Percentiles rank a stretch among this genome's conserved stretches.
These are phyloP conservation scores for Melanotus villosus DNA, from an alignment of 2,888 invertebrate species.

Conservation along the genomic window DNA sequence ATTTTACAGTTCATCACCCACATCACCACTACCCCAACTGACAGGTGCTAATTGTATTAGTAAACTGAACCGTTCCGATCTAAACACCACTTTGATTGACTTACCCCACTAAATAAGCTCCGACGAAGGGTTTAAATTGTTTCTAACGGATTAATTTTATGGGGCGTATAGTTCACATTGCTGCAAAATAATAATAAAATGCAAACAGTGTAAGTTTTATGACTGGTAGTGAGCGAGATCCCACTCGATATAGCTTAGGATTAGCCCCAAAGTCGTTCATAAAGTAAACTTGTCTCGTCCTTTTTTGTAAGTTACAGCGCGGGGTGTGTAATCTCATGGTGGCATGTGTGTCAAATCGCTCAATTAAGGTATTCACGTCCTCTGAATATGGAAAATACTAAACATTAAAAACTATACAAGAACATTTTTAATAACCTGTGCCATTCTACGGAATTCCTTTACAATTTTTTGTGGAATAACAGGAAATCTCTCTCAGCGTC, in stretches of 20 bases:
- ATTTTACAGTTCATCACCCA: conserved; percentile 34
- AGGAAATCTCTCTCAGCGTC: too few relatives aligned
- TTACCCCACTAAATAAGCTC: conserved; percentile 22
- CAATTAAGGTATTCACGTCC: conserved; percentile 37
- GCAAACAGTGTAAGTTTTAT: conserved; percentile 41
- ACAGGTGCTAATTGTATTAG: conserved; percentile 42
- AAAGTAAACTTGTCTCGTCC: conserved; percentile 35
- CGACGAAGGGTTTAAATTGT: conserved; percentile 34
- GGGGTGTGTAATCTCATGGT: conserved; percentile 26
- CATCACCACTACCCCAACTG: conserved; percentile 28
- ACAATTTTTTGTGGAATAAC: too few relatives aligned
- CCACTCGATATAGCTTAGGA: conserved; percentile 35
- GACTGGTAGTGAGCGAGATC: conserved; percentile 28
- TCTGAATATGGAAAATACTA: too few relatives aligned
- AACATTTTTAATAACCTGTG: too few relatives aligned
- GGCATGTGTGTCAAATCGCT: conserved; percentile 35
- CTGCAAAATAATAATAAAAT: conserved; percentile 42
- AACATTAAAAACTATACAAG: too few relatives aligned
- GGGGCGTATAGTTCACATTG: conserved; percentile 32
- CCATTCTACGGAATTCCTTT: too few relatives aligned
- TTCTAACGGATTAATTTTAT: conserved; percentile 43
- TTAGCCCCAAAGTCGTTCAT: conserved; percentile 32
- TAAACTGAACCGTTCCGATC: conserved; percentile 28
- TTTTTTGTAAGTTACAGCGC: conserved; percentile 31
- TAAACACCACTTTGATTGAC: conserved; percentile 35